Conservation (phyloP, 2,113 vertebrate genomes). For the Oncorhynchus kisutch region DNA sequence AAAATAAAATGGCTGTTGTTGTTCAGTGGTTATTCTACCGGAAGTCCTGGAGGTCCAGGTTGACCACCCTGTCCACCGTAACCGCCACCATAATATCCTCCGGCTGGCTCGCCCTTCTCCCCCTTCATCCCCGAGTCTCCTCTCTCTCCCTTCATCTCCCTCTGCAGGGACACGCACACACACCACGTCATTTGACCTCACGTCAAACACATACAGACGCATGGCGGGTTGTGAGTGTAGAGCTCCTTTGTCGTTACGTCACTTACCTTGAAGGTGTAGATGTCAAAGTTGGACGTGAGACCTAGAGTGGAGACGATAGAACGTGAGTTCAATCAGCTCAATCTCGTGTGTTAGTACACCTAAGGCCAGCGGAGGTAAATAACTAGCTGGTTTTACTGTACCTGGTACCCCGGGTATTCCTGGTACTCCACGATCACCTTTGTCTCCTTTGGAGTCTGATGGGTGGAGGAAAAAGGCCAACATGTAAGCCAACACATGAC, state of each 20-base stretch:
- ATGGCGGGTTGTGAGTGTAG: background rate
- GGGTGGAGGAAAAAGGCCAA: background rate
- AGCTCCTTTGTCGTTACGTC: background rate
- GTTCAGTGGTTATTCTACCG: conserved; percentile 41
- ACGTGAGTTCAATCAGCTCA: too few relatives aligned
- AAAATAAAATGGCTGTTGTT: background rate
- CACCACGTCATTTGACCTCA: background rate
- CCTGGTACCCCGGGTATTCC: conserved; percentile 75
- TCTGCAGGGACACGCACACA: conserved; percentile 52
- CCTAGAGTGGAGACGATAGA: conserved; percentile 40
- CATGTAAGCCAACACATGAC: background rate
- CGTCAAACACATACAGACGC: background rate
- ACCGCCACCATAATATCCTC: conserved; percentile 61
- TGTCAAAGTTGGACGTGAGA: conserved; percentile 46
- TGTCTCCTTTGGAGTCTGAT: conserved; percentile 75
- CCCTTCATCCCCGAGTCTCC: conserved; percentile 73
- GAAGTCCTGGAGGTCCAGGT: conserved; percentile 68
- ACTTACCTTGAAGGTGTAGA: conserved; percentile 62
- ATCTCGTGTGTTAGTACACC: background rate
- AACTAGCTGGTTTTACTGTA: conserved; percentile 37
- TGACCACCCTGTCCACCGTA: conserved; percentile 65
- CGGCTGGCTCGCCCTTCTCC: conserved; percentile 68
- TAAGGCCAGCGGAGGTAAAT: too few relatives aligned
- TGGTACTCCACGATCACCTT: conserved; percentile 77
- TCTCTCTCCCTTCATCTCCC: conserved; percentile 74